phyloP scores from a whole-genome alignment of 2,888 invertebrate genomes.

The Apotomis betuletana region DNA sequence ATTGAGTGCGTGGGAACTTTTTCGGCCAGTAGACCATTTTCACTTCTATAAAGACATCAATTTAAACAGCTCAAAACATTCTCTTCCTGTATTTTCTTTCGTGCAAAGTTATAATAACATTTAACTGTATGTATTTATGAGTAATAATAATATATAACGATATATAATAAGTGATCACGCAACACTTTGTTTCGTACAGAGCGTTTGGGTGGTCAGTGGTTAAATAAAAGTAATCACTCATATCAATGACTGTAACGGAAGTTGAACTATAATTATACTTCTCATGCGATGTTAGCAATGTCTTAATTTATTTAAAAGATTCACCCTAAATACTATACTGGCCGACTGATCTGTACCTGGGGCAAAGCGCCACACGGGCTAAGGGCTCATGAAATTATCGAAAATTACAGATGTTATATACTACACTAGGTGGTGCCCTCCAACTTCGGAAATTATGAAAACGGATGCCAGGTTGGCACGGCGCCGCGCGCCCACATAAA shows the following conservation, averaged over 20 bases:
- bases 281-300: slow-evolving; percentile 41
- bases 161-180: slow-evolving; percentile 26
- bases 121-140: slow-evolving; percentile 4
- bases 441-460: too few relatives aligned
- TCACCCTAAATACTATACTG: not conserved
- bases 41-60: slow-evolving; percentile 26
- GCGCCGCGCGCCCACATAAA: too few relatives aligned
- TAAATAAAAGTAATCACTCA: slow-evolving; percentile 51
- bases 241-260: slow-evolving; percentile 49
- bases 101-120: slow-evolving; percentile 5
- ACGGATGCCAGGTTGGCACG: too few relatives aligned
- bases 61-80: slow-evolving; percentile 9
- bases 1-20: not conserved
- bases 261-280: slow-evolving; percentile 43
- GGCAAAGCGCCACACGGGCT: too few relatives aligned
- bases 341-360: too few relatives aligned
- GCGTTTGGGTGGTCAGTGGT: slow-evolving; percentile 50
- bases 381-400: too few relatives aligned
- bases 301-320: slow-evolving; percentile 22
- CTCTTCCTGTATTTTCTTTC: slow-evolving; percentile 18
- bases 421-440: too few relatives aligned
- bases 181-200: slow-evolving; percentile 20
- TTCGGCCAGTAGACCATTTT: not conserved
- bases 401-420: too few relatives aligned
- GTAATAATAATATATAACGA: slow-evolving; percentile 1